Evolutionary conservation across 2,113 vertebrate species (phyloP).

Genomic region (Albula goreensis): DNA sequence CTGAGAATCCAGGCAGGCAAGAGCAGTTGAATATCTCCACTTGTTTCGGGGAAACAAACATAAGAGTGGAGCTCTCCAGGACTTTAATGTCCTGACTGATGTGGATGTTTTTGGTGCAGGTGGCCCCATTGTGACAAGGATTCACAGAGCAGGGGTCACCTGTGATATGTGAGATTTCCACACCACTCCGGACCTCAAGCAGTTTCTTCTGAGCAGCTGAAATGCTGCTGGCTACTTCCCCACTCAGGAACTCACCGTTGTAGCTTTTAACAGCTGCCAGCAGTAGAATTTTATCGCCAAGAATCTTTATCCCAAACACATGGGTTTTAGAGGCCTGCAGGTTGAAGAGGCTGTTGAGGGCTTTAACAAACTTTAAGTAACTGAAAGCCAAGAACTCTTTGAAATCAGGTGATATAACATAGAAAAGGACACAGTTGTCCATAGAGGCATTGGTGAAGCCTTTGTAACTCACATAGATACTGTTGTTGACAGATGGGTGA

Average conservation of each 20-base stretch:
- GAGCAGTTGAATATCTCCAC: conserved; percentile 65
- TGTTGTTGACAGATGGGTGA: conserved; percentile 69
- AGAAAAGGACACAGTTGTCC: conserved; percentile 70
- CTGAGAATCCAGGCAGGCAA: conserved; percentile 61
- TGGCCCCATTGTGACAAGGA: conserved; percentile 65
- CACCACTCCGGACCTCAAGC: conserved; percentile 65
- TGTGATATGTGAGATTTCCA: conserved; percentile 66
- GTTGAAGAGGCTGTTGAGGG: conserved; percentile 70
- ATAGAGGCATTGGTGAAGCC: conserved; percentile 70
- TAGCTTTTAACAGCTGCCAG: conserved; percentile 69
- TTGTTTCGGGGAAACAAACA: conserved; percentile 68
- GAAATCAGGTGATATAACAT: conserved; percentile 57
- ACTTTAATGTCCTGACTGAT: conserved; percentile 61
- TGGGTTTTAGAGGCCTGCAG: conserved; percentile 72
- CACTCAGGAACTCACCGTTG: conserved; percentile 66
- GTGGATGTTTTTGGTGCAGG: conserved; percentile 64
- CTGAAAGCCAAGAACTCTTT: conserved; percentile 66
- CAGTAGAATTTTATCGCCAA: conserved; percentile 60
- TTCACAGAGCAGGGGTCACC: conserved; percentile 64
- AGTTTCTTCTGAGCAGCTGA: conserved; percentile 63
- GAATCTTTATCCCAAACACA: conserved; percentile 68
- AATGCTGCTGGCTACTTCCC: conserved; percentile 62
- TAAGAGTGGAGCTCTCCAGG: conserved; percentile 63
- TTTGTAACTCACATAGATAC: conserved; percentile 70
- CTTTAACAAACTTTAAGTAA: conserved; percentile 69